These are phyloP conservation scores for Philantomba maxwellii DNA, from an alignment of 2,113 vertebrate genomes.

Conservation along the genomic window DNA sequence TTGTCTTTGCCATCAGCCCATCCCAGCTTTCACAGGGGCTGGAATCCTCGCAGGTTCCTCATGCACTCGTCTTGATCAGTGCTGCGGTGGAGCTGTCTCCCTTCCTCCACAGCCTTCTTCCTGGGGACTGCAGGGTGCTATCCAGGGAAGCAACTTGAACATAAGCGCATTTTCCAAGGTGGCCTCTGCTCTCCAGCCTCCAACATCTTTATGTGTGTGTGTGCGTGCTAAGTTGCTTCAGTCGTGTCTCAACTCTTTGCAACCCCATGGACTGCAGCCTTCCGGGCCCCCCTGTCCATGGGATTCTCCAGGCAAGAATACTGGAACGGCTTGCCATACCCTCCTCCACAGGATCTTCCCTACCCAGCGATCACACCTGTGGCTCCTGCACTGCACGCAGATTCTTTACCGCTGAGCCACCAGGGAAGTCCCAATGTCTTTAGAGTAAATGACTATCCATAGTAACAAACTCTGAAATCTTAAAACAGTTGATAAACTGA, in stretches of 20 bases:
- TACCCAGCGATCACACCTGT: background rate
- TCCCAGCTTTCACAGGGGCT: background rate
- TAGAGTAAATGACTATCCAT: background rate
- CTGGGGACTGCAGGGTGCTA: background rate
- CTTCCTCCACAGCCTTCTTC: background rate
- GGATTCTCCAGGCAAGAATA: background rate
- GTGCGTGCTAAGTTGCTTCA: background rate
- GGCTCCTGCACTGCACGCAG: background rate
- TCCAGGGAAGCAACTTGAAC: background rate
- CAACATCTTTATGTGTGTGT: background rate
- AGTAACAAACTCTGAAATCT: background rate
- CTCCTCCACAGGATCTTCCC: background rate
- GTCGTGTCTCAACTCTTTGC: background rate
- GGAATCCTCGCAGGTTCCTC: background rate
- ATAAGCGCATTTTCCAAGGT: background rate
- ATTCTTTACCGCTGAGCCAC: background rate
- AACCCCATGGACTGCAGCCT: background rate
- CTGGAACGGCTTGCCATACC: background rate
- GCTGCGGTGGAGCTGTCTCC: background rate
- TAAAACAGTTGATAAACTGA: background rate
- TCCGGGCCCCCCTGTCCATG: background rate
- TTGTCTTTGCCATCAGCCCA: background rate
- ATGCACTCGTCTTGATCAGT: background rate
- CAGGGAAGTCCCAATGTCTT: background rate
- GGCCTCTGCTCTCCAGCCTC: background rate